Conservation (phyloP, 1,140 invertebrate species). For the Penaeus chinensis region DNA sequence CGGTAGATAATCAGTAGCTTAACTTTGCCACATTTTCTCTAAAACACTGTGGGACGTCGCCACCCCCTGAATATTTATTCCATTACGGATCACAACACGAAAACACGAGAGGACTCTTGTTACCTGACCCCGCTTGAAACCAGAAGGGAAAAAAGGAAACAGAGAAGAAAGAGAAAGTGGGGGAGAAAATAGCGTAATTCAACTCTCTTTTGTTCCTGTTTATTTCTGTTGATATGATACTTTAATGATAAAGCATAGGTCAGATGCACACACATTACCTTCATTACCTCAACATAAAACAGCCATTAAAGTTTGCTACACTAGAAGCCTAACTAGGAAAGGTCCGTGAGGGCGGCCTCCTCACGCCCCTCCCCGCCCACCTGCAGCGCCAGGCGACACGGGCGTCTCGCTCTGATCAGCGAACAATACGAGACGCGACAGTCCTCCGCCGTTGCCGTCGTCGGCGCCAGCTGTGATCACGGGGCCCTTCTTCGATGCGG, state of each 20-base stretch:
- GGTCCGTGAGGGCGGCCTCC: background rate
- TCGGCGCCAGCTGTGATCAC: no score
- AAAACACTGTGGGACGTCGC: slow-evolving; percentile 58
- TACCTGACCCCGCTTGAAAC: background rate
- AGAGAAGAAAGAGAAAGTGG: no score
- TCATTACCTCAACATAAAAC: background rate
- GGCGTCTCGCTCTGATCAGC: no score
- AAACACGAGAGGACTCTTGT: background rate
- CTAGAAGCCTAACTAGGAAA: background rate
- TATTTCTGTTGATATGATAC: no score
- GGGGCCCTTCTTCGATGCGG: no score
- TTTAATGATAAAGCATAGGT: no score
- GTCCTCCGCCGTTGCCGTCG: no score
- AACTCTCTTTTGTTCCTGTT: no score
- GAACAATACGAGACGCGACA: no score
- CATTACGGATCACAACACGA: background rate
- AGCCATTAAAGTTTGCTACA: background rate
- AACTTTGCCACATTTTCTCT: slow-evolving; percentile 59
- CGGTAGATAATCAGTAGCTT: slow-evolving; percentile 56
- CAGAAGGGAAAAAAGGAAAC: background rate
- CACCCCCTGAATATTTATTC: slow-evolving; percentile 53
- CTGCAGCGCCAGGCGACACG: no score
- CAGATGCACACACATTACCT: background rate
- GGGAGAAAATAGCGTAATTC: no score
- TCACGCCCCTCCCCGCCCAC: no score